A percentile compares a stretch with the other conserved stretches of the same genome.
These are phyloP conservation scores for Alca torda DNA, from an alignment of 2,797 vertebrate species.

Conservation along the genomic window DNA sequence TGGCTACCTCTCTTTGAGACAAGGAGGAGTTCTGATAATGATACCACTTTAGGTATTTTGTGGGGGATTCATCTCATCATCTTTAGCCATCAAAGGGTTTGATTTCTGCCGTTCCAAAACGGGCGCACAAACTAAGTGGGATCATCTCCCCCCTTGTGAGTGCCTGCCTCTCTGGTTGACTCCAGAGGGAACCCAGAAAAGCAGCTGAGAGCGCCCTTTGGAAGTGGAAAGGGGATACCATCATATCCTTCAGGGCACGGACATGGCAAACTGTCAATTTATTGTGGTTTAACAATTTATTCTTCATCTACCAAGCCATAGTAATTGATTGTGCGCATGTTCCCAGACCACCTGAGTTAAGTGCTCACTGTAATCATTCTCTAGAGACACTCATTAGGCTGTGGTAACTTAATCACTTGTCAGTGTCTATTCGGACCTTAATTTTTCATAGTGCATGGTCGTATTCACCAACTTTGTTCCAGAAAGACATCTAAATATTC, in stretches of 20 bases:
- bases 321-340: background rate
- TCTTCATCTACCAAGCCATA: background rate
- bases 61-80: background rate
- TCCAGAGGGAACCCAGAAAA: background rate
- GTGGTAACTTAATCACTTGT: background rate
- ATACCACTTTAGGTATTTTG: background rate
- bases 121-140: background rate
- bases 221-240: background rate
- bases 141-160: background rate
- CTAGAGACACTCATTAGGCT: background rate
- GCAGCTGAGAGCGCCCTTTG: background rate
- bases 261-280: background rate
- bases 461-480: background rate
- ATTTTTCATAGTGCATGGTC: background rate
- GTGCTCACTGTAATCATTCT: background rate
- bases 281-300: background rate
- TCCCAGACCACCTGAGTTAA: background rate
- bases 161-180: background rate
- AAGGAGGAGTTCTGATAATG: background rate
- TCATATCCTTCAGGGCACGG: background rate
- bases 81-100: background rate
- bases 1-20: background rate
- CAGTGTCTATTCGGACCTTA: background rate
- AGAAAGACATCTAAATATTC: background rate
- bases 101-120: background rate